These are phyloP conservation scores for Leguminivora glycinivorella DNA, from an alignment of 1,140 invertebrate genomes.

Conservation along the genomic window DNA sequence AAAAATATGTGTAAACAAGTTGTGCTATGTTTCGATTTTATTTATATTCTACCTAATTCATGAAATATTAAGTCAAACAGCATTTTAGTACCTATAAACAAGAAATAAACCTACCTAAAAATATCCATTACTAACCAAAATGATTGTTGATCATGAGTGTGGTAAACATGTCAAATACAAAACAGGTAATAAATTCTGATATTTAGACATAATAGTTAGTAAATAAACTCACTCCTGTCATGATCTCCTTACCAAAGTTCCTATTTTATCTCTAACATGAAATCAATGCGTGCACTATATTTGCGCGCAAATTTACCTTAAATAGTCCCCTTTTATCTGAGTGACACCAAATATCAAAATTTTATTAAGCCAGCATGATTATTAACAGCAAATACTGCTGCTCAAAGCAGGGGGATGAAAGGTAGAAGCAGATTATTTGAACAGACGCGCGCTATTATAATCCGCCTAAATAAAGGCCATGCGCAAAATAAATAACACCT, in stretches of 20 bases:
- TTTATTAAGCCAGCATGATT: background rate
- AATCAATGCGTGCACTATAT: conserved; percentile 25
- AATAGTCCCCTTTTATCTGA: conserved; percentile 28
- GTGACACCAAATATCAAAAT: conserved; percentile 22
- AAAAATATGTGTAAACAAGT: conserved; percentile 4
- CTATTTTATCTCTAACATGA: conserved; percentile 17
- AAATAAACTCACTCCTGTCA: background rate
- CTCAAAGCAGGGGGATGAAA: background rate
- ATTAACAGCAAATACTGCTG: background rate
- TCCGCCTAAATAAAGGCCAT: conserved; percentile 20
- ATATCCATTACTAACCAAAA: too few relatives aligned
- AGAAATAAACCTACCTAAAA: too few relatives aligned
- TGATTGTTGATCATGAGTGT: too few relatives aligned
- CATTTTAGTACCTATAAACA: background rate
- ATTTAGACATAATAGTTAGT: background rate
- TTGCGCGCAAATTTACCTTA: conserved; percentile 30
- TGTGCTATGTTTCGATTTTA: background rate
- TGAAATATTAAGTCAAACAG: background rate
- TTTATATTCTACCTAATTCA: background rate
- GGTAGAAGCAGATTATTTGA: background rate
- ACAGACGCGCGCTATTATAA: conserved; percentile 22
- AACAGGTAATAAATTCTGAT: background rate
- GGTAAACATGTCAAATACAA: too few relatives aligned
- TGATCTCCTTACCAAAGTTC: conserved; percentile 1
- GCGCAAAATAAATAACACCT: conserved; percentile 28